These are phyloP conservation scores for Papilio gigon DNA, from an alignment of 2,888 invertebrate species.

Conservation along the genomic window DNA sequence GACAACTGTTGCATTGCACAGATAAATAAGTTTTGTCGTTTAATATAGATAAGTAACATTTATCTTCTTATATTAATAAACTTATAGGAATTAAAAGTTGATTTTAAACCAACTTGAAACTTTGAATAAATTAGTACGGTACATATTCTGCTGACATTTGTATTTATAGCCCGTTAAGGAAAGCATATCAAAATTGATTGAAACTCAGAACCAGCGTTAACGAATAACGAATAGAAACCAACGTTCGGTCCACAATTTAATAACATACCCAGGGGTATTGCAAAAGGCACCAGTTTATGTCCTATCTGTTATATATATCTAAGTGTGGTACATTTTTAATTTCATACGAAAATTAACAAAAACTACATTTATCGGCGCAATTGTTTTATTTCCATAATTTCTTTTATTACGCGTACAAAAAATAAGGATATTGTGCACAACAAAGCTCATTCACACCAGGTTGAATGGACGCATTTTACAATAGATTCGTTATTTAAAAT, in stretches of 20 bases:
- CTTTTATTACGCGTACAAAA: slow-evolving; percentile 61
- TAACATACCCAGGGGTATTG: no score
- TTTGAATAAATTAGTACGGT: background rate
- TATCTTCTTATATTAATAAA: no score
- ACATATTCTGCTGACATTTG: background rate
- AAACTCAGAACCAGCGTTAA: no score
- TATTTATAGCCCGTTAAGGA: no score
- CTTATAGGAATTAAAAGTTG: no score
- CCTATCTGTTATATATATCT: no score
- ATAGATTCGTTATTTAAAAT: slow-evolving; percentile 14
- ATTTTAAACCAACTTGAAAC: no score
- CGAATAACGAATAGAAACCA: no score
- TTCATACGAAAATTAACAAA: slow-evolving; percentile 33
- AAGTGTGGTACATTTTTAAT: background rate
- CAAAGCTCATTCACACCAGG: slow-evolving; percentile 51
- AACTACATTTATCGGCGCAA: slow-evolving; percentile 36
- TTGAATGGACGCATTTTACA: slow-evolving; percentile 41
- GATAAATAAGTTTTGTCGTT: slow-evolving; percentile 38
- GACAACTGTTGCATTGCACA: slow-evolving; percentile 41
- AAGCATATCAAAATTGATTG: no score
- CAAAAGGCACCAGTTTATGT: no score
- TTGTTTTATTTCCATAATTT: slow-evolving; percentile 55
- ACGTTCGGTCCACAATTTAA: no score
- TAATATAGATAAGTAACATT: slow-evolving; percentile 1
- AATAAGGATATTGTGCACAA: slow-evolving; percentile 57